These are phyloP conservation scores for Chloebia gouldiae DNA, from an alignment of 2,113 vertebrate genomes.

Conservation along the genomic window DNA sequence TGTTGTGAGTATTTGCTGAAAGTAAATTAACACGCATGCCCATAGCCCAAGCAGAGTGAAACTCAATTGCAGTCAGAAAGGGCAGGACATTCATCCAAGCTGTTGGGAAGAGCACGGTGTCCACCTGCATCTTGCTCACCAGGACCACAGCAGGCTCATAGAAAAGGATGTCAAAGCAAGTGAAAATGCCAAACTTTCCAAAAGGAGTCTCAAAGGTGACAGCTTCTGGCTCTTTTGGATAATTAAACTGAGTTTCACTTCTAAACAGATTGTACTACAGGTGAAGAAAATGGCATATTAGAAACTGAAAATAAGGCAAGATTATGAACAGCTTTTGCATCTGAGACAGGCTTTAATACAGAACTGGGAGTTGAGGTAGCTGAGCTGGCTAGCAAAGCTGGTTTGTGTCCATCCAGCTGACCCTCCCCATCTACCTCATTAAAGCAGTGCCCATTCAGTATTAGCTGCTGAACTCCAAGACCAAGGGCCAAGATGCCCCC, in stretches of 20 bases:
- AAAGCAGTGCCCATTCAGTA: not conserved
- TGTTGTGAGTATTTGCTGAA: constrained; percentile 77
- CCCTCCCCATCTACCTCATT: not conserved
- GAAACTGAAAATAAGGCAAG: not conserved
- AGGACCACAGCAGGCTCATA: constrained; percentile 72
- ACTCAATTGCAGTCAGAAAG: constrained; percentile 61
- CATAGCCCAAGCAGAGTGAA: constrained; percentile 77
- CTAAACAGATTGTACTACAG: constrained; percentile 83
- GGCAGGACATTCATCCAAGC: constrained; percentile 74
- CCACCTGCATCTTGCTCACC: constrained; percentile 74
- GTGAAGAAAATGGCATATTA: not conserved
- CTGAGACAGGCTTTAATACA: not conserved
- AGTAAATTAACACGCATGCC: constrained; percentile 74
- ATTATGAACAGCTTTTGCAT: not conserved
- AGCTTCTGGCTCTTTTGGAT: constrained; percentile 67
- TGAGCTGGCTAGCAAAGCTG: not conserved
- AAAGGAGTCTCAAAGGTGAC: constrained; percentile 86
- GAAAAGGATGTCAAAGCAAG: constrained; percentile 91
- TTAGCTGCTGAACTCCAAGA: not conserved
- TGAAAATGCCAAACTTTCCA: constrained; percentile 87
- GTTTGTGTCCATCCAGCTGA: not conserved
- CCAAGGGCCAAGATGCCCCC: not conserved
- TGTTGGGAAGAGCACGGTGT: constrained; percentile 48
- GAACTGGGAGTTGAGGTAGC: not conserved
- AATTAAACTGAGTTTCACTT: constrained; percentile 78